Base-by-base conservation (phyloP, 2,797 vertebrate genomes). In the Sarcoramphus papa region DNA sequence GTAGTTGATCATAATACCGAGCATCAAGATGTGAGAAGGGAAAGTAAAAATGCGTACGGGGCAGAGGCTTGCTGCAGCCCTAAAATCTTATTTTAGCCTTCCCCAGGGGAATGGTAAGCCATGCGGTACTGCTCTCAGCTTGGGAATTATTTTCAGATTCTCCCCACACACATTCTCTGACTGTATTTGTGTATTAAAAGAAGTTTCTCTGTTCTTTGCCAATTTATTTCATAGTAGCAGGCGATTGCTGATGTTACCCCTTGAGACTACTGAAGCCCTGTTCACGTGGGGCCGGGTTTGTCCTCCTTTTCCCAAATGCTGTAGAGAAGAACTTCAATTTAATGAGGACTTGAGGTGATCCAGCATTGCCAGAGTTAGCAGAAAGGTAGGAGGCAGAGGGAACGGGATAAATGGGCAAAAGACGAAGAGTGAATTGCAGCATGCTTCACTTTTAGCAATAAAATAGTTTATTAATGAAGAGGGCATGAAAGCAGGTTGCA, bases 141-240 rank as follows among this genome's bases (percentile, higher is more conserved):
- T 81, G 94, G 92, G 86, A 92, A 88, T 74, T 86, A n/a, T 62
- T 95, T 90, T 59, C 48, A 47, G 24, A 40, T 78, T 86, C 53
- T 56, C 87, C 65, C 35, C 60, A 82, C 62, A 27, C 51, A 6
- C 10, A 0, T 72, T 73, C 31, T 43, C 35, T 84, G 85, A 17
- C 43, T 64, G 0, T 62, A 31, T 75, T 86, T 62, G 68, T 72
- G 62, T 62, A 20, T 82, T 86, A 53, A 72, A 78, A n/a, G 25
- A 60, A 63, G 24, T 78, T 91, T 59, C 50, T 83, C 35, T 50
- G 0, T 63, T 77, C 47, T 85, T 81, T 37, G 65, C 68, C 50
- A 3, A 0, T 83, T 77, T 59, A 25, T 57, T 94, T 73, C 27
- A 2, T 57, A 56, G 64, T 13, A 16, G 45, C 8, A 62, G 83